Conservation (phyloP, 2,797 vertebrate species). For the Melanotaenia parkinsoni region DNA sequence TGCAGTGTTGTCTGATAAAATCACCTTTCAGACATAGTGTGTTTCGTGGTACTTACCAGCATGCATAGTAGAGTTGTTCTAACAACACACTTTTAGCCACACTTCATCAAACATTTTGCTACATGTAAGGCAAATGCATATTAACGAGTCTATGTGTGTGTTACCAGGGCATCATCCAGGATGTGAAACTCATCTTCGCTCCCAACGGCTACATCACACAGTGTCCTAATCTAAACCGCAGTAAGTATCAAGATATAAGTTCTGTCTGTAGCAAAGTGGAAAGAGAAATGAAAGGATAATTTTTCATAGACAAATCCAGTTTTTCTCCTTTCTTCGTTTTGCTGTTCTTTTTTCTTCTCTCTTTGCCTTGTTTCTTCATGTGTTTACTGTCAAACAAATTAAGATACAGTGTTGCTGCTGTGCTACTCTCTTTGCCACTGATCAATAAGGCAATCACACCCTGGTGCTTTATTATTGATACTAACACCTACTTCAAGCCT, state of each 20-base stretch:
- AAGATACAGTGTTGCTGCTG: conserved; percentile 49
- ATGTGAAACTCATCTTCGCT: conserved; percentile 92
- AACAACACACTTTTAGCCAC: no score
- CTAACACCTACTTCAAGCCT: conserved; percentile 17
- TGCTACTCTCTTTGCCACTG: conserved; percentile 48
- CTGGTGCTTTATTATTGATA: conserved; percentile 58
- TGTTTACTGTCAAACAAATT: conserved; percentile 64
- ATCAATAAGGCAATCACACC: conserved; percentile 73
- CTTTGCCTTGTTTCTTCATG: conserved; percentile 24
- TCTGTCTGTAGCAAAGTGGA: neutral
- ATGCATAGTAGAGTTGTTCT: no score
- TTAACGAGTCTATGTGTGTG: neutral
- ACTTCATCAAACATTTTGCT: no score
- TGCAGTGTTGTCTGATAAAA: no score
- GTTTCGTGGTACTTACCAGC: no score
- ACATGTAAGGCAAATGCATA: no score
- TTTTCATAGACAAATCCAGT: no score
- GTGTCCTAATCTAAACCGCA: conserved; percentile 97
- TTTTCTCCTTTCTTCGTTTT: conserved; percentile 11
- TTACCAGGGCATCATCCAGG: conserved; percentile 92
- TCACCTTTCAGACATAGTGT: no score
- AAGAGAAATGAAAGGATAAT: neutral
- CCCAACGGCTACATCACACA: conserved; percentile 94
- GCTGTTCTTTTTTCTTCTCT: conserved; percentile 35
- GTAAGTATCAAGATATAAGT: conserved; percentile 84